Percentiles rank a stretch among this genome's conserved stretches.
phyloP scores from a whole-genome alignment of 2,113 vertebrate genomes.

The Triplophysa rosa region DNA sequence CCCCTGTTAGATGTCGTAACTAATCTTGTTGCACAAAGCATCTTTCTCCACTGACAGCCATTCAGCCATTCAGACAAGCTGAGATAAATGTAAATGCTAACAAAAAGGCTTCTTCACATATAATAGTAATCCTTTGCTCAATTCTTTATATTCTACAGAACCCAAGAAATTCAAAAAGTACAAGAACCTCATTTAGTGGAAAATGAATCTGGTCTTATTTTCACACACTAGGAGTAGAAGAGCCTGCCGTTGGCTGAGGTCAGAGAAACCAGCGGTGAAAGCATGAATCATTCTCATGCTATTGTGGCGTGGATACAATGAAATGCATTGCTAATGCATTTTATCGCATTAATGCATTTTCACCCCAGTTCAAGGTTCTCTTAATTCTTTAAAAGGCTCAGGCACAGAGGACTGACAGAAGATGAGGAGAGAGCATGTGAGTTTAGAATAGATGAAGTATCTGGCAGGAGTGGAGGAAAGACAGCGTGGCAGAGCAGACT shows the following conservation, averaged over 20 bases:
- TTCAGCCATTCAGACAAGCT: background rate
- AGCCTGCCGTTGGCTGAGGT: slow-evolving; percentile 40
- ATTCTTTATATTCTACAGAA: background rate
- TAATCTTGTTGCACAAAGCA: too few relatives aligned
- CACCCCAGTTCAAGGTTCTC: slow-evolving; percentile 6
- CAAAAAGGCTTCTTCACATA: background rate
- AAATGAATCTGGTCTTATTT: slow-evolving; percentile 26
- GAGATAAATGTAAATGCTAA: background rate
- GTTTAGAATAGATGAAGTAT: slow-evolving; percentile 1
- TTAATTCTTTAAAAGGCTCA: slow-evolving; percentile 27
- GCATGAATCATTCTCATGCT: slow-evolving; percentile 34
- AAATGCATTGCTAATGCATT: slow-evolving; percentile 34
- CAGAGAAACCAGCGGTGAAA: slow-evolving; percentile 35
- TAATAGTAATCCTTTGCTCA: background rate
- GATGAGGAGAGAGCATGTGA: background rate
- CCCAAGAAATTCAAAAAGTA: slow-evolving; percentile 4
- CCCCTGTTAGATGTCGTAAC: too few relatives aligned
- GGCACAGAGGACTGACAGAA: background rate
- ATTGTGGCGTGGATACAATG: slow-evolving; percentile 25
- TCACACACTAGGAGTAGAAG: slow-evolving; percentile 23
- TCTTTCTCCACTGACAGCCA: too few relatives aligned
- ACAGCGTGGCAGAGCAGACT: slow-evolving; percentile 3
- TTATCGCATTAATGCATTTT: slow-evolving; percentile 28
- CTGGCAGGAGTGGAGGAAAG: slow-evolving; percentile 6
- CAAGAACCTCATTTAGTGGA: slow-evolving; percentile 2